A percentile compares a stretch with the other conserved stretches of the same genome.
These are phyloP conservation scores for Tetragonula carbonaria DNA, from an alignment of 2,888 invertebrate genomes.

Conservation along the genomic window DNA sequence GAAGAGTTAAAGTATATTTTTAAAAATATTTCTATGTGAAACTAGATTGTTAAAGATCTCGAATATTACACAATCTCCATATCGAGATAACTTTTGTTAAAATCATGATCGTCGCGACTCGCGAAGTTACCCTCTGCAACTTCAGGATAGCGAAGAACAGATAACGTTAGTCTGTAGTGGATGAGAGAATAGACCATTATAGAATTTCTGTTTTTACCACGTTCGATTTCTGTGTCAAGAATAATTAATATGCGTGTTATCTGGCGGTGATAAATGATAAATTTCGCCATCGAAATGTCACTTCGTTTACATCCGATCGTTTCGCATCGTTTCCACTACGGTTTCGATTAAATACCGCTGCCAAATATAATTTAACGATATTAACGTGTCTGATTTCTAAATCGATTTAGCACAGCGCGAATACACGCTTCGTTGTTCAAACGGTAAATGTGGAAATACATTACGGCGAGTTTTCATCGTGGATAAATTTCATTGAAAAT, in stretches of 20 bases:
- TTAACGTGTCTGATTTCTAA: neutral
- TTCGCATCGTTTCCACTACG: neutral
- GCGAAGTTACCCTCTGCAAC: neutral
- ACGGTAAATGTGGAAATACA: neutral
- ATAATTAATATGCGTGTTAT: neutral
- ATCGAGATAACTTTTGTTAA: neutral
- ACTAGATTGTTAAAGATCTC: neutral
- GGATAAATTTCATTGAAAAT: conserved; percentile 8
- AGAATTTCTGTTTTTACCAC: neutral
- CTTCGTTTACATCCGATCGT: neutral
- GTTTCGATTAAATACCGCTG: neutral
- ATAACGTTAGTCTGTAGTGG: neutral
- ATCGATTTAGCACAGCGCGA: neutral
- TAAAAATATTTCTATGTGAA: neutral
- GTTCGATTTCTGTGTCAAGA: neutral
- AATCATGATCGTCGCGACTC: neutral
- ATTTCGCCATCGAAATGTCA: no score
- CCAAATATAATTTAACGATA: conserved; percentile 1
- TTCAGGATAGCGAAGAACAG: neutral
- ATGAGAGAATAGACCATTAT: neutral
- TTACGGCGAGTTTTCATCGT: neutral
- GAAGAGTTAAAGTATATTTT: no score
- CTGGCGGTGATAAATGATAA: no score
- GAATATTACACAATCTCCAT: neutral
- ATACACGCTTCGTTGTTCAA: neutral